phyloP scores from a whole-genome alignment of 2,113 vertebrate species.

The Ceuthmochares aereus region DNA sequence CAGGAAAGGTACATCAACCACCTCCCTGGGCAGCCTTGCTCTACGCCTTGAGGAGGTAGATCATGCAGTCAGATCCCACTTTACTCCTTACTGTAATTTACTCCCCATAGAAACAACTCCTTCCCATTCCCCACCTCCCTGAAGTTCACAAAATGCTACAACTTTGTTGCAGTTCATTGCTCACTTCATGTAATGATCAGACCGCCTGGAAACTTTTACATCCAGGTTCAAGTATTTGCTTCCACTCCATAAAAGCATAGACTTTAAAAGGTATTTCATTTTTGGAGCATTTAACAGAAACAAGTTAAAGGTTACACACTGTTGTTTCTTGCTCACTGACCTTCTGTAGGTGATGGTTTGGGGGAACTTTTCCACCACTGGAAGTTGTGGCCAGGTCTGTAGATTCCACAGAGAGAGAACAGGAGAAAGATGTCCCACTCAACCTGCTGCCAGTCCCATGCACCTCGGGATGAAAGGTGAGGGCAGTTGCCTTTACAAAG shows the following conservation, averaged over 20 bases:
- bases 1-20: no score
- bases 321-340: neutral
- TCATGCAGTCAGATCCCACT: accelerated
- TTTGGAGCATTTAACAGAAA: neutral
- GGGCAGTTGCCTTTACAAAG: neutral
- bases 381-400: neutral
- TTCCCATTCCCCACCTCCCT: accelerated
- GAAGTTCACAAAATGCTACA: neutral
- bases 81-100: accelerated
- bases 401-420: neutral
- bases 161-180: neutral
- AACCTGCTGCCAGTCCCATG: neutral
- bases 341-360: neutral
- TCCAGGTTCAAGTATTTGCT: neutral
- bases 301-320: neutral
- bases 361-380: neutral
- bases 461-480: neutral
- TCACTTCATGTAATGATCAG: neutral
- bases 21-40: no score
- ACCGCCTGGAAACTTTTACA: neutral
- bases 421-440: neutral
- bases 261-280: neutral
- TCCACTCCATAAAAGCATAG: neutral
- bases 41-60: no score
- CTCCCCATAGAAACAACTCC: neutral